phyloP scores from a whole-genome alignment of 1,140 invertebrate species.

The Campoletis sonorensis region DNA sequence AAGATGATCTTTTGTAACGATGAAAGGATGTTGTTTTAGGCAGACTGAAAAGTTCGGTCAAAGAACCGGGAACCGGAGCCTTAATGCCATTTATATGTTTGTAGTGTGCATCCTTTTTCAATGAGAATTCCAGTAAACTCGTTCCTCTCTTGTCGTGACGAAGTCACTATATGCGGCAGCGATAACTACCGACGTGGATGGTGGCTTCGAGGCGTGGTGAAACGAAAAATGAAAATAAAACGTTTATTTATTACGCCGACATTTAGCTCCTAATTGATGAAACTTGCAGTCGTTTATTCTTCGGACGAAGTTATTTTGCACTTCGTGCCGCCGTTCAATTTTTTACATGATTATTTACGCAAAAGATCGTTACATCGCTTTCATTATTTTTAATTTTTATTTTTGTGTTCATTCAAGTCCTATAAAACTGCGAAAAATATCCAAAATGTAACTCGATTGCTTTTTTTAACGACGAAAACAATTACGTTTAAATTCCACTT shows the following conservation, averaged over 20 bases:
- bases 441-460: no score
- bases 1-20: constrained; percentile 18
- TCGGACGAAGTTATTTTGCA: neutral
- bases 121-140: constrained; percentile 44
- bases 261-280: constrained; percentile 36
- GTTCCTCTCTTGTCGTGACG: constrained; percentile 13
- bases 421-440: no score
- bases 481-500: neutral
- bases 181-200: constrained; percentile 32
- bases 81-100: constrained; percentile 16
- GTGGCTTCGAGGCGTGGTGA: constrained; percentile 30
- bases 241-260: neutral
- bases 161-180: constrained; percentile 9
- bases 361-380: no score
- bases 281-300: constrained; percentile 14
- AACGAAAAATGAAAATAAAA: constrained; percentile 26
- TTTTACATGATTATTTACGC: no score
- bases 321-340: neutral
- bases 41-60: constrained; percentile 17
- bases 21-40: constrained; percentile 9
- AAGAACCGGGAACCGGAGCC: constrained; percentile 29
- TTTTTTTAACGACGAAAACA: no score
- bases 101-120: constrained; percentile 15
- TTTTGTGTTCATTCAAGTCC: neutral
- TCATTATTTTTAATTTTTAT: neutral